Percentiles rank a stretch among this genome's conserved stretches.
phyloP scores from a whole-genome alignment of 2,888 invertebrate genomes.

The Asteroscopus sphinx region DNA sequence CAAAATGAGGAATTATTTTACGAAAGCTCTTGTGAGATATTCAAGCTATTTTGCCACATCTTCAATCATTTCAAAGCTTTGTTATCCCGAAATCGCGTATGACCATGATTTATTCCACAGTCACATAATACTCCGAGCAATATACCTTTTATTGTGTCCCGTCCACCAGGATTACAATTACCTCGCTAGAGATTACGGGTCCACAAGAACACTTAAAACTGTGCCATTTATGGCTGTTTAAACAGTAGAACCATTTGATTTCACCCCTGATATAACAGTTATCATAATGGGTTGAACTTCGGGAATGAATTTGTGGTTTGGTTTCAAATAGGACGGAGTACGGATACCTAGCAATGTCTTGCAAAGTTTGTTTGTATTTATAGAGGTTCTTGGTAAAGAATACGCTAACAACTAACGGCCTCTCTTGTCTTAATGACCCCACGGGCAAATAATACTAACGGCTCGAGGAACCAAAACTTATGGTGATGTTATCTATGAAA shows the following conservation, averaged over 20 bases:
- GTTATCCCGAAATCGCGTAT: slow-evolving; percentile 2
- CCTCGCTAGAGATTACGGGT: slow-evolving; percentile 11
- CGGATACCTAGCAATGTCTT: background rate
- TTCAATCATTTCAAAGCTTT: too few species aligned
- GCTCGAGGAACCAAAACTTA: too few species aligned
- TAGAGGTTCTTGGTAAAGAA: too few species aligned
- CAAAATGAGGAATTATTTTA: too few species aligned
- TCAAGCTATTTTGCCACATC: too few species aligned
- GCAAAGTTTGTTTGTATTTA: background rate
- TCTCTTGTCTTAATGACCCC: too few species aligned
- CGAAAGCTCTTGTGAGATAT: too few species aligned
- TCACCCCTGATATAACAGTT: slow-evolving; percentile 1
- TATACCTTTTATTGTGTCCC: slow-evolving; percentile 38
- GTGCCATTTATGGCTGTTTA: background rate
- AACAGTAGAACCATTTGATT: background rate
- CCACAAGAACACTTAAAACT: slow-evolving; percentile 24
- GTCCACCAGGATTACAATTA: slow-evolving; percentile 25
- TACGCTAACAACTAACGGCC: too few species aligned
- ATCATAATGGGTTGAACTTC: slow-evolving; percentile 3
- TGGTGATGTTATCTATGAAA: too few species aligned
- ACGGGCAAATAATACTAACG: too few species aligned
- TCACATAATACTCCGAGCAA: slow-evolving; percentile 18
- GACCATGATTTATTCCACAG: background rate
- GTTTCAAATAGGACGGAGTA: background rate
- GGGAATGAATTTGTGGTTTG: background rate